Conservation (phyloP, 2,797 vertebrate species). For the Anniella stebbinsi region DNA sequence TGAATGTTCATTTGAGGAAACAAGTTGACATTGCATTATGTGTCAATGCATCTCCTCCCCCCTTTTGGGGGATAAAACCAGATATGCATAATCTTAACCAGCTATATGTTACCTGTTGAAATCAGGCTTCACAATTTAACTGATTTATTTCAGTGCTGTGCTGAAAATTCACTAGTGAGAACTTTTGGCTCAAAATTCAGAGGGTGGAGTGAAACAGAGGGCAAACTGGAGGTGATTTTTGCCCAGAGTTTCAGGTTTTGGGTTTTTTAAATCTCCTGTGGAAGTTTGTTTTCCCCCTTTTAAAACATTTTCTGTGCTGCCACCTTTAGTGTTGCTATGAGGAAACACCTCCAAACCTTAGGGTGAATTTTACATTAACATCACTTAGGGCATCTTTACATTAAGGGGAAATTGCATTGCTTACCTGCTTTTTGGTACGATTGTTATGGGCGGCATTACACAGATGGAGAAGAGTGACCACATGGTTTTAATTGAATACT, state of each 20-base stretch:
- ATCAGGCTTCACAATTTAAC: not conserved
- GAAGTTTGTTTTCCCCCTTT: not conserved
- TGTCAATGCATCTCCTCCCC: not conserved
- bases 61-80: not conserved
- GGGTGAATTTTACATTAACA: not conserved
- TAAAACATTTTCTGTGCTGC: not conserved
- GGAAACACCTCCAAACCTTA: not conserved
- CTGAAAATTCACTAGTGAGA: not conserved
- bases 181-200: not conserved
- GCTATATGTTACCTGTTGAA: not conserved
- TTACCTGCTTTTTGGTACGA: no score
- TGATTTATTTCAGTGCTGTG: not conserved
- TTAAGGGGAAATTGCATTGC: no score
- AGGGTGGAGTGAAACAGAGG: not conserved
- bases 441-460: no score
- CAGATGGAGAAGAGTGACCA: no score
- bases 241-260: not conserved
- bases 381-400: not conserved
- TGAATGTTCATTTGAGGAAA: not conserved
- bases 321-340: not conserved
- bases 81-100: not conserved
- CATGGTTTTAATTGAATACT: no score
- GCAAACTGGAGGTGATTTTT: not conserved
- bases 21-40: not conserved
- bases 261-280: not conserved